Base-by-base conservation (phyloP, 2,797 vertebrate species). In the Epinephelus coioides region DNA sequence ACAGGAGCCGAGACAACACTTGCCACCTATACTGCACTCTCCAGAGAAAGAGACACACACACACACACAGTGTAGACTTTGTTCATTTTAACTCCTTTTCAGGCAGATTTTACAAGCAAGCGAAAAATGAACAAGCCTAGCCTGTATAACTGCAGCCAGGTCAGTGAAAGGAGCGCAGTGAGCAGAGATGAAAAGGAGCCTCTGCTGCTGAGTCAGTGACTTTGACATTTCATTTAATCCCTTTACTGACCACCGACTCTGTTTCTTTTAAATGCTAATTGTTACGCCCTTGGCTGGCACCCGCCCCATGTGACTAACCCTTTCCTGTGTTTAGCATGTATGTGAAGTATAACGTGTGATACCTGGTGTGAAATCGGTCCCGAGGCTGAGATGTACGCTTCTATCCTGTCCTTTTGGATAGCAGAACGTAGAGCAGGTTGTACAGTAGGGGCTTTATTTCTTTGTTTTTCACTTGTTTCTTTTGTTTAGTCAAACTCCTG, bases 1-100 rank as follows among this genome's bases (percentile, higher is more conserved):
- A 5, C 71, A 84, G 89, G 87, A 90, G 49, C 50, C 56, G 23
- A 61, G 64, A 89, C 81, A 87, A 79, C 76, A 78, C 83, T 80
- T 69, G 64, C 84, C 84, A 92, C 89, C 87, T 83, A 75, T 78
- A 62, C 79, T 44, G 69, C 73, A 61, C n/a, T 70, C 76, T 70
- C 76, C 64, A 38, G 57, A 66, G 84, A 82, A 46, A 27, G 27
- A 56, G 44, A 53, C 53, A 55, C 13, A 65, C 25, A 55, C 30
- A 55, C 30, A 34, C 34, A 34, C 6, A 47, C 59, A 40, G 11
- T 44, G 47, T 30, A 70, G 18, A 18, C 53, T 40, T 49, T 79
- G 27, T 78, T 75, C 27, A 70, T 68, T 82, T 73, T 4, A 63
- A 70, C 13, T 54, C 3, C 18, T 5, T 78, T 75, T 74, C 66